Evolutionary conservation across 1,140 invertebrate genomes (phyloP).

Genomic region (Zophobas atratus): DNA sequence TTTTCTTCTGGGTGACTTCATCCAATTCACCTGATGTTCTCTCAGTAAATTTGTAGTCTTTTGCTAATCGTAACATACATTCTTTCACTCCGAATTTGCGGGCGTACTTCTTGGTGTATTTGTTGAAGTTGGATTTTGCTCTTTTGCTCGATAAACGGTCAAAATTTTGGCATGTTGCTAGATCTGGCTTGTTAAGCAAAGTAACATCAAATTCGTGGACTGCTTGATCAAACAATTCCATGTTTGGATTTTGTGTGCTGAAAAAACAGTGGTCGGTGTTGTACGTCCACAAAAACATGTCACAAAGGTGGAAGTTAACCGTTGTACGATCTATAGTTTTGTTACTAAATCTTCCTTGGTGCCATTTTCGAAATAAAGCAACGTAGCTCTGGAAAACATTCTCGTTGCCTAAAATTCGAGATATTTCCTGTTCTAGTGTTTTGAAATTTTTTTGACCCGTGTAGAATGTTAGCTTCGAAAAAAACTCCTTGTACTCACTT

Average conservation of each 20-base stretch:
- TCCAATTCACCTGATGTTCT: background rate
- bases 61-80: background rate
- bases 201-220: background rate
- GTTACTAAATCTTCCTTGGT: conserved; percentile 1
- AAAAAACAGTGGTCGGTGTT: background rate
- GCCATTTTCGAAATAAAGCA: background rate
- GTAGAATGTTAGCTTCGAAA: background rate
- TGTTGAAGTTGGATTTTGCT: too few relatives aligned
- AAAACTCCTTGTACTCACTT: too few relatives aligned
- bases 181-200: background rate
- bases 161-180: background rate
- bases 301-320: background rate
- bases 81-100: background rate
- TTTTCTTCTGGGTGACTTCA: background rate
- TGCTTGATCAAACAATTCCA: background rate
- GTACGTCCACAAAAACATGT: background rate
- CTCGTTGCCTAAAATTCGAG: background rate
- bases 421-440: background rate
- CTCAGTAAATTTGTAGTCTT: background rate
- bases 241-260: background rate
- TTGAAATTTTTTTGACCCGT: conserved; percentile 2
- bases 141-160: background rate
- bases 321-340: background rate
- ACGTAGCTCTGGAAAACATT: background rate
- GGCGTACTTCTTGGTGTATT: too few relatives aligned